Evolutionary conservation across 2,113 vertebrate genomes (phyloP).

Genomic region (Epinephelus fuscoguttatus): DNA sequence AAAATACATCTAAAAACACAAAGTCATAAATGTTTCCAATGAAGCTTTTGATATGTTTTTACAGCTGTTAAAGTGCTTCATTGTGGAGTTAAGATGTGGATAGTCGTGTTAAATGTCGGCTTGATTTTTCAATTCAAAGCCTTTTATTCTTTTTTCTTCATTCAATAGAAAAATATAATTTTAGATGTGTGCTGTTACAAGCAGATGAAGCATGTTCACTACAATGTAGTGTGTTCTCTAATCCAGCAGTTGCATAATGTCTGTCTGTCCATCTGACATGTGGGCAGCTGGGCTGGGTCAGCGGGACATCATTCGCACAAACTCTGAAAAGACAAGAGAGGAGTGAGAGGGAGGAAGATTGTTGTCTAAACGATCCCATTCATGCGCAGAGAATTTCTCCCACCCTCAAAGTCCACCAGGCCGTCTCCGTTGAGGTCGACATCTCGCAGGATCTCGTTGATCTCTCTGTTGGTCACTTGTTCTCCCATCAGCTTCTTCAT

Average conservation of each 20-base stretch:
- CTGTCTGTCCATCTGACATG: conserved; percentile 17
- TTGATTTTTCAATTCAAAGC: neutral
- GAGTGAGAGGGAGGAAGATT: neutral
- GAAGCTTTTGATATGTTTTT: conserved; percentile 56
- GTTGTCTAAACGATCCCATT: neutral
- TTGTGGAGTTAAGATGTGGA: conserved; percentile 13
- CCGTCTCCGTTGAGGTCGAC: conserved; percentile 94
- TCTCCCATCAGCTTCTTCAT: conserved; percentile 94
- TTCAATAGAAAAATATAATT: conserved; percentile 68
- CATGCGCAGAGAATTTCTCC: neutral
- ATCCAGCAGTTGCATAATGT: conserved; percentile 40
- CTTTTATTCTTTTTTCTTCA: conserved; percentile 4
- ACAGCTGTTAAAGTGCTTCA: conserved; percentile 27
- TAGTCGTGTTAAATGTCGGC: conserved; percentile 9
- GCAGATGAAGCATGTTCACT: conserved; percentile 43
- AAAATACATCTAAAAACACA: conserved; percentile 69
- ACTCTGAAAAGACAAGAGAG: conserved; percentile 74
- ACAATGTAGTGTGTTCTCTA: conserved; percentile 16
- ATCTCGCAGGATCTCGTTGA: conserved; percentile 93
- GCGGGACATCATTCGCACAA: conserved; percentile 88
- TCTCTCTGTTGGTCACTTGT: conserved; percentile 91
- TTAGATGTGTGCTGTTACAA: conserved; percentile 11
- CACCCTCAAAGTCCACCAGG: conserved; percentile 95
- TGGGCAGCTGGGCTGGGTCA: conserved; percentile 59
- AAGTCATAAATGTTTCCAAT: conserved; percentile 27